phyloP scores from a whole-genome alignment of 1,140 invertebrate species.

The Muscidifurax raptorellus region DNA sequence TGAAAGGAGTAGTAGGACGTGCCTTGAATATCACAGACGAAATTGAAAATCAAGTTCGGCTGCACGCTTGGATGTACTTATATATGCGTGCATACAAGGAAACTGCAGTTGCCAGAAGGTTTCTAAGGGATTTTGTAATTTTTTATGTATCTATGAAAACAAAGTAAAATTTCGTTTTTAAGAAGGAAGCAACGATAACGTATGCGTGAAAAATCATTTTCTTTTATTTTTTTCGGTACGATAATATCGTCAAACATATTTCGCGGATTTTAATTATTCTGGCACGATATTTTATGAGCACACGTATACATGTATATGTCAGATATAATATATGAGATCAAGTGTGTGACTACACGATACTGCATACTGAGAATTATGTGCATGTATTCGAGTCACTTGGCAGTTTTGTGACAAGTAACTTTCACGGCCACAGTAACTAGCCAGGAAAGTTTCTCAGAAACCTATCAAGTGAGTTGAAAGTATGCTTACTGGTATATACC shows the following conservation, averaged over 20 bases:
- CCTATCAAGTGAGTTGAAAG: too few species aligned
- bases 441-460: too few species aligned
- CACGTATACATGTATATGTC: background rate
- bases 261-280: background rate
- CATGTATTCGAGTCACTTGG: too few species aligned
- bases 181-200: background rate
- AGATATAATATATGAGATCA: background rate
- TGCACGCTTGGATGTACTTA: background rate
- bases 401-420: too few species aligned
- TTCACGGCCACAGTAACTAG: too few species aligned
- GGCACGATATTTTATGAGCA: background rate
- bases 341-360: too few species aligned
- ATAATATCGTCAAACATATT: background rate
- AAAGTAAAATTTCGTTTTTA: background rate
- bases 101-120: background rate
- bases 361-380: too few species aligned
- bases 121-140: background rate
- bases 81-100: background rate
- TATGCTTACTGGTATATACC: too few species aligned
- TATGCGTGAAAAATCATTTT: background rate
- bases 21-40: background rate
- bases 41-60: slow-evolving; percentile 23
- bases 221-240: background rate
- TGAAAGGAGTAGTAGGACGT: background rate
- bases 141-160: background rate